Evolutionary conservation across 2,113 vertebrate species (phyloP).

Genomic region (Cyphomyrus plagiostoma): DNA sequence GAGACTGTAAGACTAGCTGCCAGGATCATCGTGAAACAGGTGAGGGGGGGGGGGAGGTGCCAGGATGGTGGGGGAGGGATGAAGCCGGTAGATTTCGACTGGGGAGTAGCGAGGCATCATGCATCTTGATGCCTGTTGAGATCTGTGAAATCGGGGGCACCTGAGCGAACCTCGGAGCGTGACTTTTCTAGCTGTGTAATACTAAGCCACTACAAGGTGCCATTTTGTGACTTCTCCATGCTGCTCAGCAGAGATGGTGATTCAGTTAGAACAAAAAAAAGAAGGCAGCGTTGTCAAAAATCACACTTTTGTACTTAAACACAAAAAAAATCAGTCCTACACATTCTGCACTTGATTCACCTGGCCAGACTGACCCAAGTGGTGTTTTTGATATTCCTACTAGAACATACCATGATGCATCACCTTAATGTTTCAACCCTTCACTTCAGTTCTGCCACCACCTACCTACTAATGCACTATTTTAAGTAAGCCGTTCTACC

Average conservation of each 20-base stretch:
- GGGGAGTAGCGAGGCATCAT: background rate
- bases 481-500: background rate
- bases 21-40: conserved; percentile 90
- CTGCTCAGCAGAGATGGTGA: background rate
- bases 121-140: background rate
- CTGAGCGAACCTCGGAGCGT: background rate
- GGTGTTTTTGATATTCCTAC: background rate
- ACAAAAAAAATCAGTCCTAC: background rate
- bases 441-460: background rate
- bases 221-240: background rate
- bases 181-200: background rate
- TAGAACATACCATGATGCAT: background rate
- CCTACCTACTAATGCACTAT: background rate
- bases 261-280: background rate
- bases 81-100: background rate
- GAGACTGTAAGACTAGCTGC: conserved; percentile 91
- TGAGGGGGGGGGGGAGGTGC: conserved; percentile 46
- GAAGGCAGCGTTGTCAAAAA: background rate
- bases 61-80: background rate
- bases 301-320: background rate
- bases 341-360: background rate
- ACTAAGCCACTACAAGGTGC: background rate
- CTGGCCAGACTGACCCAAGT: background rate
- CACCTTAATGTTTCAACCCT: background rate
- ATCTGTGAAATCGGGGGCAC: background rate